Percentiles rank a stretch among this genome's conserved stretches.
phyloP scores from a whole-genome alignment of 2,113 vertebrate species.

The Tautogolabrus adspersus region DNA sequence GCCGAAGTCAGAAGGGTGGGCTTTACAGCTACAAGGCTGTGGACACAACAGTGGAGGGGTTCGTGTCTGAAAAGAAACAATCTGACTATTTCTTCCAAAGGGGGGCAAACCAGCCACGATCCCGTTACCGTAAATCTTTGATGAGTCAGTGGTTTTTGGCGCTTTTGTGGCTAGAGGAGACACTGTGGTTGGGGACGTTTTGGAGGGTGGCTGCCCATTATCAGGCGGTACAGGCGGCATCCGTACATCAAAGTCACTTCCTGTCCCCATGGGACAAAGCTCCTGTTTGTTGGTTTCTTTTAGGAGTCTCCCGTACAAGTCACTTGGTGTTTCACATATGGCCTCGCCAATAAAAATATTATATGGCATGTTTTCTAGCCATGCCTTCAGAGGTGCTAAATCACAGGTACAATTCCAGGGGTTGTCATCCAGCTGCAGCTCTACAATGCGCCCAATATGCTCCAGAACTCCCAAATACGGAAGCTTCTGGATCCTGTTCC shows the following conservation, averaged over 20 bases:
- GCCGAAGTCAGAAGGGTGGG: conserved; percentile 95
- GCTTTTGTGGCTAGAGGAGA: conserved; percentile 90
- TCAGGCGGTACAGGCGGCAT: conserved; percentile 91
- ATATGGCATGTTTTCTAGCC: conserved; percentile 99
- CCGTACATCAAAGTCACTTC: conserved; percentile 93
- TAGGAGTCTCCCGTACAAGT: conserved; percentile 94
- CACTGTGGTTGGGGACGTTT: conserved; percentile 86
- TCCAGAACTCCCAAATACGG: conserved; percentile 98
- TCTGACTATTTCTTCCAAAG: conserved; percentile 90
- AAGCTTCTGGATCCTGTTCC: conserved; percentile 97
- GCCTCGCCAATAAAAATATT: conserved; percentile 99
- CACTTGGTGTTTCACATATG: conserved; percentile 96
- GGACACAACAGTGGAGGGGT: conserved; percentile 92
- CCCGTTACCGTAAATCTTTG: conserved; percentile 96
- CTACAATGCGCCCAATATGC: conserved; percentile 96
- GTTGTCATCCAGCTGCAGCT: conserved; percentile 97
- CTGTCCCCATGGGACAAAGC: conserved; percentile 95
- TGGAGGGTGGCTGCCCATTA: conserved; percentile 87
- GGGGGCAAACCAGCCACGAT: conserved; percentile 93
- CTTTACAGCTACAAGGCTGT: conserved; percentile 93
- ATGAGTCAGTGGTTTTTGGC: conserved; percentile 94
- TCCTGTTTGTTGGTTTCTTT: conserved; percentile 98
- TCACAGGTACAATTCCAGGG: conserved; percentile 99
- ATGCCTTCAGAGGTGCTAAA: conserved; percentile 95
- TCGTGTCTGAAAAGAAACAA: conserved; percentile 93